Evolutionary conservation across 2,113 vertebrate species (phyloP).

Genomic region (Ariopsis seemanni): DNA sequence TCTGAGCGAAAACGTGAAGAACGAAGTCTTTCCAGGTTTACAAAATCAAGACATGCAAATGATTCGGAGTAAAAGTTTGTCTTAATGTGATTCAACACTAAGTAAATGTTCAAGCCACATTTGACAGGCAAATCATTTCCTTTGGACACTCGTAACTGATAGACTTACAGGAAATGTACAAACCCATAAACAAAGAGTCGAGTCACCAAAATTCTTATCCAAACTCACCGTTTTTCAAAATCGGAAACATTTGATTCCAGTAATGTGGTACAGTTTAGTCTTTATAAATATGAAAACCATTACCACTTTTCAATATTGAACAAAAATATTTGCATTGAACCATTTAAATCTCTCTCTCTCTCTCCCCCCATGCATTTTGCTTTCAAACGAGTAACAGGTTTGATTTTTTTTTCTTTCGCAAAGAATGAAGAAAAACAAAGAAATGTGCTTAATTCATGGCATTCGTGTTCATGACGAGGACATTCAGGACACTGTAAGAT

Average conservation of each 20-base stretch:
- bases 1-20: not conserved
- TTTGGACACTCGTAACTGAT: constrained; percentile 11
- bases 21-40: constrained; percentile 29
- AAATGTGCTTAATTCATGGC: not conserved
- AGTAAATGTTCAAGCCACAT: constrained; percentile 18
- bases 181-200: not conserved
- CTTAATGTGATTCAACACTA: not conserved
- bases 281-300: not conserved
- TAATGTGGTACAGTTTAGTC: not conserved
- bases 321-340: not conserved
- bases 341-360: not conserved
- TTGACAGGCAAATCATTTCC: constrained; percentile 45
- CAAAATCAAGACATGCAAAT: constrained; percentile 17
- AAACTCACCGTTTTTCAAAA: too few relatives aligned
- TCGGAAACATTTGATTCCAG: not conserved
- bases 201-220: not conserved
- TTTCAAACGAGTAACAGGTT: not conserved
- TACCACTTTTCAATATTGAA: not conserved
- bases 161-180: not conserved
- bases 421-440: not conserved
- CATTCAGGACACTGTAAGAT: not conserved
- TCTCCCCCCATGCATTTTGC: not conserved
- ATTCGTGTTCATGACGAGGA: not conserved
- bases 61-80: constrained; percentile 12
- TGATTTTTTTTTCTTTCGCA: not conserved